Evolutionary conservation across 2,113 vertebrate species (phyloP).

Genomic region (Vanacampus margaritifer): DNA sequence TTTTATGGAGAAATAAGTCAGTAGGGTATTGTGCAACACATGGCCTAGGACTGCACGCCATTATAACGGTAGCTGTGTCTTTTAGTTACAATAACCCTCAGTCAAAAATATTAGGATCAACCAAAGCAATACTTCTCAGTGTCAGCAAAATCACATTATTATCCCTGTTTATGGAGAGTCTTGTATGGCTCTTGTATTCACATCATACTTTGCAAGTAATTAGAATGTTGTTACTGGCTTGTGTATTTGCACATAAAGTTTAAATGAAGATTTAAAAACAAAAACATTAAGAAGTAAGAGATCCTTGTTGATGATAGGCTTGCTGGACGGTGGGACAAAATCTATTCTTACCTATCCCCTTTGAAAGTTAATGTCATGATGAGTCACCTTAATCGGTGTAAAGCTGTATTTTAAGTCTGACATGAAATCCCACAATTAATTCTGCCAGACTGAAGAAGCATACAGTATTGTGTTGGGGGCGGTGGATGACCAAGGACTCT

Average conservation of each 20-base stretch:
- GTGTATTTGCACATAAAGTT: background rate
- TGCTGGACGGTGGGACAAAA: constrained; percentile 4
- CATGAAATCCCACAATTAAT: constrained; percentile 29
- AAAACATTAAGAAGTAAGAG: background rate
- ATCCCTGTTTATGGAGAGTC: too few relatives aligned
- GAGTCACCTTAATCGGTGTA: constrained; percentile 43
- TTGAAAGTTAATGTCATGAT: constrained; percentile 27
- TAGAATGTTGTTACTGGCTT: background rate
- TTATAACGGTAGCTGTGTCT: too few relatives aligned
- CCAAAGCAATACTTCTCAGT: too few relatives aligned
- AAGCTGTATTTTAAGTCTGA: constrained; percentile 27
- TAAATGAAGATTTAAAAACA: background rate
- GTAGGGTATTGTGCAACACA: background rate
- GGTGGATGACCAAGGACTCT: background rate
- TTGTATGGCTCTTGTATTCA: background rate
- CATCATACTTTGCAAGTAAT: background rate
- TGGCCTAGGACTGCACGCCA: background rate
- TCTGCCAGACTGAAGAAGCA: constrained; percentile 5
- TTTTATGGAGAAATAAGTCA: background rate
- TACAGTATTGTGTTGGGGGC: background rate
- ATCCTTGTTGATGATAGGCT: too few relatives aligned
- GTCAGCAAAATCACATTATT: too few relatives aligned
- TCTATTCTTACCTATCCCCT: constrained; percentile 10
- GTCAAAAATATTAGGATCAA: too few relatives aligned
- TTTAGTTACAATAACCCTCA: too few relatives aligned